phyloP scores from a whole-genome alignment of 2,888 invertebrate species.

The Chymomyza amoena region DNA sequence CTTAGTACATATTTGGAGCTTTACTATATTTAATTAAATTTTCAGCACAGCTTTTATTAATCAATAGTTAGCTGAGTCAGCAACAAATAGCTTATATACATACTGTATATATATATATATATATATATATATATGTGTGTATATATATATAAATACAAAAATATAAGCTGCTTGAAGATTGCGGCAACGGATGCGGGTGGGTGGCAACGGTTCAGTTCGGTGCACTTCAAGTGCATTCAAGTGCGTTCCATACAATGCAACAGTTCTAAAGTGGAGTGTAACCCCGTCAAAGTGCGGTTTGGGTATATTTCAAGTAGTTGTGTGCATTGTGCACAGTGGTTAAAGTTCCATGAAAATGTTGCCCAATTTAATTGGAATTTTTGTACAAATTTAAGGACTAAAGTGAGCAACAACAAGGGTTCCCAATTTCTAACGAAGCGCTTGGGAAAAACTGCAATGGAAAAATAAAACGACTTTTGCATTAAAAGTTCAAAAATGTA shows the following conservation, averaged over 20 bases:
- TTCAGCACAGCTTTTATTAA: neutral
- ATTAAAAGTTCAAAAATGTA: too few relatives aligned
- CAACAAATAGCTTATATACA: neutral
- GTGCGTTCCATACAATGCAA: conserved; percentile 53
- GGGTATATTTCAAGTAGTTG: neutral
- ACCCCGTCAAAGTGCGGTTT: neutral
- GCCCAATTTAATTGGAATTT: neutral
- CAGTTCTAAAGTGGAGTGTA: conserved; percentile 10
- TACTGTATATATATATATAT: neutral
- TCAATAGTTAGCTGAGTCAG: neutral
- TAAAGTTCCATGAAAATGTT: neutral
- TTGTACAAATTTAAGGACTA: neutral
- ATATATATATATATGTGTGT: conserved; percentile 12
- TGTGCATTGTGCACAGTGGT: neutral
- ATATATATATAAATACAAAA: conserved; percentile 7
- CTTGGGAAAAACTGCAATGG: too few relatives aligned
- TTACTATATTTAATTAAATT: too few relatives aligned
- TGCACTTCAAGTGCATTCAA: conserved; percentile 60
- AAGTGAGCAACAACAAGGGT: too few relatives aligned
- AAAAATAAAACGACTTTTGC: too few relatives aligned
- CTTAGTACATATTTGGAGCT: too few relatives aligned
- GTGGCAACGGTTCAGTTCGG: conserved; percentile 48
- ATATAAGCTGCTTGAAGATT: neutral
- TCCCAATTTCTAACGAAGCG: too few relatives aligned
- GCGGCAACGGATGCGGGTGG: neutral